Conservation (phyloP, 2,888 invertebrate species). For the Blastobasis lacticolella region DNA sequence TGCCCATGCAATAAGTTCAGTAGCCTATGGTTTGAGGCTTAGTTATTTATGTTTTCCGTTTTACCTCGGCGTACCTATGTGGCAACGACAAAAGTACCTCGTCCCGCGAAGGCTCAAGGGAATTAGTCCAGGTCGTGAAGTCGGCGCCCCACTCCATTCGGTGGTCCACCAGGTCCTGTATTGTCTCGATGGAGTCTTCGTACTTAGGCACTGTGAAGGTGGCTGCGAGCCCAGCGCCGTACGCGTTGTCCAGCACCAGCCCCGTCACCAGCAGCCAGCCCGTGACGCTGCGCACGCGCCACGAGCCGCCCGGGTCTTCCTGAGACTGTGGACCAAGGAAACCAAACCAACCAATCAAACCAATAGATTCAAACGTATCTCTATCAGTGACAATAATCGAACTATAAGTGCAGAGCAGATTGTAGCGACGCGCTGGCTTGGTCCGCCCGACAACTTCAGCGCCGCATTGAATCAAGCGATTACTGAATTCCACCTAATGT, state of each 20-base stretch:
- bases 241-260: conserved; percentile 76
- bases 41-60: not conserved
- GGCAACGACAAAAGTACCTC: conserved; percentile 31
- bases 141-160: conserved; percentile 78
- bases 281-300: conserved; percentile 59
- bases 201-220: conserved; percentile 79
- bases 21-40: too few relatives aligned
- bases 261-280: conserved; percentile 70
- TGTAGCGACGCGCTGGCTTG: too few relatives aligned
- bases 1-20: too few relatives aligned
- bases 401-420: not conserved
- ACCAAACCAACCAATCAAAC: not conserved
- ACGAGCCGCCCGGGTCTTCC: conserved; percentile 25
- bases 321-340: conserved; percentile 29
- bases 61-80: not conserved
- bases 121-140: conserved; percentile 78
- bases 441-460: too few relatives aligned
- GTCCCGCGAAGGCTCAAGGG: conserved; percentile 72
- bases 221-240: conserved; percentile 78
- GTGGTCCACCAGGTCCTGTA: conserved; percentile 74
- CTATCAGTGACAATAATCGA: not conserved
- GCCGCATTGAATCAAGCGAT: too few relatives aligned
- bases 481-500: too few relatives aligned
- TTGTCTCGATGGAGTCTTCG: conserved; percentile 76
- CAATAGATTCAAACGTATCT: too few relatives aligned